Conservation (phyloP, 2,113 vertebrate genomes). For the Kryptolebias marmoratus region DNA sequence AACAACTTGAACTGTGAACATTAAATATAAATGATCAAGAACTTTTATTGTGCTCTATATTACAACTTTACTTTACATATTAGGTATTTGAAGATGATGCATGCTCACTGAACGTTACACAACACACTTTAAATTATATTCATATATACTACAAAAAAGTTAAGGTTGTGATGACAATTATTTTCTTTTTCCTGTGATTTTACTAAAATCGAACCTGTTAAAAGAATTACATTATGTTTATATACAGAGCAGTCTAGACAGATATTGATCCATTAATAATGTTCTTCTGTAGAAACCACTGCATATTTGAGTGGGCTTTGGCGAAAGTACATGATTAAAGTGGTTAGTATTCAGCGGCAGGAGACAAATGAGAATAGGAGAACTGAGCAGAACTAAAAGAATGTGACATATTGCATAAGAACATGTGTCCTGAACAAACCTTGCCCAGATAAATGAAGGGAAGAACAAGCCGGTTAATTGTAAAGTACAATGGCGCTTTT, state of each 20-base stretch:
- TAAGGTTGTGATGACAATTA: too few species aligned
- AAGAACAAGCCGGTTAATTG: constrained; percentile 74
- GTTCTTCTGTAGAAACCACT: constrained; percentile 35
- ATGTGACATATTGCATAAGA: constrained; percentile 69
- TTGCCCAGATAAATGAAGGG: constrained; percentile 64
- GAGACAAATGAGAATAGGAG: constrained; percentile 25
- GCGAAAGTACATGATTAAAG: constrained; percentile 47
- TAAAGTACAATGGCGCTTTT: constrained; percentile 77
- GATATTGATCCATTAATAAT: constrained; percentile 23
- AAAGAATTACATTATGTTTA: neutral
- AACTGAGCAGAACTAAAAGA: constrained; percentile 54
- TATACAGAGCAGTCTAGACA: neutral
- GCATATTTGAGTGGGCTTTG: constrained; percentile 32
- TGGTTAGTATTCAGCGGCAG: constrained; percentile 29
- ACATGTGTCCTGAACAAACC: constrained; percentile 46
- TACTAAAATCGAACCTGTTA: neutral
- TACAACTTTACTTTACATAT: too few species aligned
- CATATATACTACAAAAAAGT: neutral
- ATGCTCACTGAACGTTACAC: too few species aligned
- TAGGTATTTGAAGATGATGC: too few species aligned
- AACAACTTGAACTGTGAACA: too few species aligned
- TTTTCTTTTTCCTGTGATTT: neutral
- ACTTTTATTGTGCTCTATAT: too few species aligned
- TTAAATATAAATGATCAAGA: too few species aligned
- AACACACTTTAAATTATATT: too few species aligned